These are phyloP conservation scores for Nesogale talazaci DNA, from an alignment of 2,113 vertebrate species.

Conservation along the genomic window DNA sequence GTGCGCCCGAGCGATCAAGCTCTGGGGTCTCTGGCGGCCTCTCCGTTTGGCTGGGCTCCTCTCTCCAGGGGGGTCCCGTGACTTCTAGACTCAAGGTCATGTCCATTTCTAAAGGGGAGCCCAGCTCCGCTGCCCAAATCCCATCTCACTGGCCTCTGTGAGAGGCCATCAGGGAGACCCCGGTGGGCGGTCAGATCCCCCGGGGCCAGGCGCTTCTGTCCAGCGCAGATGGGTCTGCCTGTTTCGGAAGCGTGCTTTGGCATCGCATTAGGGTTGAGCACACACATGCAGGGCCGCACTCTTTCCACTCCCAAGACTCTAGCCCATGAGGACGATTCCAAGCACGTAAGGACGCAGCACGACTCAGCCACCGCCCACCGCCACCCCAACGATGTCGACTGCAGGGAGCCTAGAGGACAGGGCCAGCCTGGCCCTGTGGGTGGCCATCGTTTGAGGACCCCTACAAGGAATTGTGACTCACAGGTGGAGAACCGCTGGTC, in stretches of 20 bases:
- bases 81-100: background rate
- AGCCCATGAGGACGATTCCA: background rate
- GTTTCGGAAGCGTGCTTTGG: background rate
- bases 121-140: background rate
- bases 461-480: too few relatives aligned
- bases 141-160: background rate
- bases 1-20: background rate
- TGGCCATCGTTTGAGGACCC: too few relatives aligned
- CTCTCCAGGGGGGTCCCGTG: background rate
- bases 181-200: background rate
- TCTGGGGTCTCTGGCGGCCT: background rate
- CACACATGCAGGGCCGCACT: background rate
- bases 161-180: background rate
- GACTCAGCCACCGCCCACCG: too few relatives aligned
- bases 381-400: too few relatives aligned
- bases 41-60: background rate
- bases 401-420: too few relatives aligned
- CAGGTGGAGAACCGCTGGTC: too few relatives aligned
- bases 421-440: too few relatives aligned
- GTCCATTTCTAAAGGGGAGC: slow-evolving; percentile 6
- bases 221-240: background rate
- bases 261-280: background rate
- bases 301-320: background rate
- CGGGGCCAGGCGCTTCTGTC: background rate
- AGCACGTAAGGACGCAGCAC: background rate